phyloP scores from a whole-genome alignment of 1,140 invertebrate species.

The Leptoteleia sp. region DNA sequence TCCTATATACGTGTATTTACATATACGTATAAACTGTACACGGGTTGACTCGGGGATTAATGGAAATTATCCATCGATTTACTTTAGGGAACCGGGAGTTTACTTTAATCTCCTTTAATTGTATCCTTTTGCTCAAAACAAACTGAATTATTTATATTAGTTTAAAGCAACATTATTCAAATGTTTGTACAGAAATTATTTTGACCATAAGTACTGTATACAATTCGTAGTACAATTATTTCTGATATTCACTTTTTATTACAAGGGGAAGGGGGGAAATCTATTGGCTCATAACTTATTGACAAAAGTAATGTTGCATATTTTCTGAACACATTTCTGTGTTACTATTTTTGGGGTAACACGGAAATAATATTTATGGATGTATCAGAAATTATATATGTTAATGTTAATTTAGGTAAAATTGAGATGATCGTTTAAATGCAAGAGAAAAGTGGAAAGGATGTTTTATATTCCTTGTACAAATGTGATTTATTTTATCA shows the following conservation, averaged over 20 bases:
- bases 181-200: slow-evolving; percentile 23
- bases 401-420: too few species aligned
- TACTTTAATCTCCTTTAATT: slow-evolving; percentile 33
- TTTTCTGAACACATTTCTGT: too few species aligned
- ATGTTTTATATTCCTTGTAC: background rate
- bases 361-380: background rate
- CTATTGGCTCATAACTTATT: too few species aligned
- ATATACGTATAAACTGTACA: slow-evolving; percentile 32
- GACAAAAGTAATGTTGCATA: too few species aligned
- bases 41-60: slow-evolving; percentile 34
- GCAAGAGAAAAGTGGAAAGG: too few species aligned
- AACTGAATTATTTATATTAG: slow-evolving; percentile 52
- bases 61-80: slow-evolving; percentile 48
- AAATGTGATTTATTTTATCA: slow-evolving; percentile 10
- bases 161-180: slow-evolving; percentile 37
- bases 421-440: too few species aligned
- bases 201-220: slow-evolving; percentile 18
- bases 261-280: too few species aligned
- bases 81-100: slow-evolving; percentile 7
- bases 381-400: too few species aligned
- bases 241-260: too few species aligned
- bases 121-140: slow-evolving; percentile 38
- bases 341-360: too few species aligned
- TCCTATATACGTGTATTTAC: slow-evolving; percentile 30
- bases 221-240: too few species aligned